phyloP scores from a whole-genome alignment of 2,113 vertebrate species.

The Leptocoma aspasia region DNA sequence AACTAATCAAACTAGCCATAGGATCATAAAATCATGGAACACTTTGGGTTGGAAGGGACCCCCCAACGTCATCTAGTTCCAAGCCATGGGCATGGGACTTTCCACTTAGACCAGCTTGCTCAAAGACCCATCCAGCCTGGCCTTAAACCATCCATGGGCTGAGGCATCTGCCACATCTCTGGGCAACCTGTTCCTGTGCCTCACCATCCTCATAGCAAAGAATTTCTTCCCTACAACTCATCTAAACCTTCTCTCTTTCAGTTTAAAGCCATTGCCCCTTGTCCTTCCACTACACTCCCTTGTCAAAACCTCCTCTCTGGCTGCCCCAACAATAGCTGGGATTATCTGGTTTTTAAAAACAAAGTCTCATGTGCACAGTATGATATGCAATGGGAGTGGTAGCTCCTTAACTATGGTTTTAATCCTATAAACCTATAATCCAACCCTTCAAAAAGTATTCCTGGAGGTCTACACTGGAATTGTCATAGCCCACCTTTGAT shows the following conservation, averaged over 20 bases:
- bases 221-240: background rate
- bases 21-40: background rate
- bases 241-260: background rate
- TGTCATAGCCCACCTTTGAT: background rate
- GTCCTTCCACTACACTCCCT: background rate
- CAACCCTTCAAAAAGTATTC: background rate
- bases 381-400: background rate
- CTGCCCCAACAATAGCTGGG: background rate
- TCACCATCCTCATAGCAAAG: background rate
- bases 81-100: background rate
- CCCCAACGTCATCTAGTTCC: background rate
- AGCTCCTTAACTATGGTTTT: background rate
- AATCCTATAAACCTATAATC: rapidly evolving
- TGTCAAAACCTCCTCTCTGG: background rate
- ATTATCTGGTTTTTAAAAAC: background rate
- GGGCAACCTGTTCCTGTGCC: background rate
- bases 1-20: background rate
- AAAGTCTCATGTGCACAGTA: background rate
- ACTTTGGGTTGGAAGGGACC: background rate
- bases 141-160: background rate
- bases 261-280: background rate
- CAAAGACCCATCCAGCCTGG: background rate
- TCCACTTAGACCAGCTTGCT: background rate
- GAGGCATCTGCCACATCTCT: background rate
- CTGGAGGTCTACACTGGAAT: background rate